phyloP scores from a whole-genome alignment of 2,888 invertebrate species.

The Azorinus chamasolen region DNA sequence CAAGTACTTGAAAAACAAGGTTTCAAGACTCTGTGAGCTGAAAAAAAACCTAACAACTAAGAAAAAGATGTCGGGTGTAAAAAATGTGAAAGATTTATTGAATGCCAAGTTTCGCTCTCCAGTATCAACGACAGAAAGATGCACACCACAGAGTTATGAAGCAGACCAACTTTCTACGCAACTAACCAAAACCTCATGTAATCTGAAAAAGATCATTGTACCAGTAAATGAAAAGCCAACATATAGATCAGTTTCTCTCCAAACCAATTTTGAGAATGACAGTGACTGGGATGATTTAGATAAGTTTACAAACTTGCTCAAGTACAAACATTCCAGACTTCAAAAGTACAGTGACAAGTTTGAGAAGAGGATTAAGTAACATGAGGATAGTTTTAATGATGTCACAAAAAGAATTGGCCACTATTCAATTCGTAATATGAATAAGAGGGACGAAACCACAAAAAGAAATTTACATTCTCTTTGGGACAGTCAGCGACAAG shows the following conservation, averaged over 20 bases:
- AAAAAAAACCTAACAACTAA: slow-evolving; percentile 5
- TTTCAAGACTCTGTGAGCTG: slow-evolving; percentile 11
- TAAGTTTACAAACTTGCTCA: slow-evolving; percentile 5
- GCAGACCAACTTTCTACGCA: too few species aligned
- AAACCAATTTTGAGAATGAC: background rate
- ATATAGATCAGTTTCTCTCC: background rate
- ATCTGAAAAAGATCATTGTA: slow-evolving; percentile 2
- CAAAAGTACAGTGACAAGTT: background rate
- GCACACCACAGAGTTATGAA: too few species aligned
- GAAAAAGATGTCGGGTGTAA: slow-evolving; percentile 6
- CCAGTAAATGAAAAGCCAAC: slow-evolving; percentile 1
- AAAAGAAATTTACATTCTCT: slow-evolving; percentile 8
- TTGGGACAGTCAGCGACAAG: slow-evolving; percentile 2
- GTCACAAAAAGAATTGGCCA: slow-evolving; percentile 7
- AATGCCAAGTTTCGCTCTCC: slow-evolving; percentile 3
- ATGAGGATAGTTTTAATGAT: background rate
- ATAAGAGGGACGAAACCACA: slow-evolving; percentile 18
- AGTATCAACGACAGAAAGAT: too few species aligned
- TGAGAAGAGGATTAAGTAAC: slow-evolving; percentile 5
- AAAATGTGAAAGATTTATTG: slow-evolving; percentile 8
- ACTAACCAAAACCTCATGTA: background rate
- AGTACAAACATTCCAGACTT: slow-evolving; percentile 7
- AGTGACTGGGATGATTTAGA: background rate
- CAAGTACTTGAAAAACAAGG: slow-evolving; percentile 9
- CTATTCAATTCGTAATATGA: slow-evolving; percentile 14